phyloP scores from a whole-genome alignment of 2,797 vertebrate genomes.

The Garrulus glandarius region DNA sequence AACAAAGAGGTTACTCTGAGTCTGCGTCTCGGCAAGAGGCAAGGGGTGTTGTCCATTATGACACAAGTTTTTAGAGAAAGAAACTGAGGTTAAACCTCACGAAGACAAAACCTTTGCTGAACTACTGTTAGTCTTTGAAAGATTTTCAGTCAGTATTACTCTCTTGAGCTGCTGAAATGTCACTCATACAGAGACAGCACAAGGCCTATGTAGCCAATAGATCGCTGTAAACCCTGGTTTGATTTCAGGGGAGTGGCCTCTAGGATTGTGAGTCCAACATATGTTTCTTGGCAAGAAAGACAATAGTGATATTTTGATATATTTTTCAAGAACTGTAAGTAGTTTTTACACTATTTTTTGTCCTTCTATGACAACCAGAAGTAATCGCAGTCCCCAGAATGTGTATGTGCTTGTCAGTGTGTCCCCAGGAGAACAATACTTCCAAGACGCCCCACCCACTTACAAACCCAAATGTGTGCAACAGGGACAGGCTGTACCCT shows the following conservation, averaged over 20 bases:
- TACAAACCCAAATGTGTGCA: neutral
- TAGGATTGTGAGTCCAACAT: neutral
- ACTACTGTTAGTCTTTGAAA: neutral
- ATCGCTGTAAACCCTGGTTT: neutral
- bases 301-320: neutral
- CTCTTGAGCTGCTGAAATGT: neutral
- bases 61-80: neutral
- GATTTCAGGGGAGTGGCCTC: neutral
- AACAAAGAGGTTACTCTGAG: neutral
- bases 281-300: neutral
- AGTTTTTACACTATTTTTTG: neutral
- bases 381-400: neutral
- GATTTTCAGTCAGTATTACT: neutral
- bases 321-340: neutral
- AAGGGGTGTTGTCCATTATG: neutral
- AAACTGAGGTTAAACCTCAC: neutral
- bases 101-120: neutral
- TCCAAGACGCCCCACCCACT: neutral
- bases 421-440: conserved; percentile 7
- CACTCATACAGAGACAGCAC: neutral
- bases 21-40: neutral
- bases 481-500: neutral
- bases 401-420: neutral
- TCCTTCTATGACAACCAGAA: neutral
- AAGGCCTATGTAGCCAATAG: neutral